These are phyloP conservation scores for Chionis minor DNA, from an alignment of 2,113 vertebrate genomes.

Conservation along the genomic window DNA sequence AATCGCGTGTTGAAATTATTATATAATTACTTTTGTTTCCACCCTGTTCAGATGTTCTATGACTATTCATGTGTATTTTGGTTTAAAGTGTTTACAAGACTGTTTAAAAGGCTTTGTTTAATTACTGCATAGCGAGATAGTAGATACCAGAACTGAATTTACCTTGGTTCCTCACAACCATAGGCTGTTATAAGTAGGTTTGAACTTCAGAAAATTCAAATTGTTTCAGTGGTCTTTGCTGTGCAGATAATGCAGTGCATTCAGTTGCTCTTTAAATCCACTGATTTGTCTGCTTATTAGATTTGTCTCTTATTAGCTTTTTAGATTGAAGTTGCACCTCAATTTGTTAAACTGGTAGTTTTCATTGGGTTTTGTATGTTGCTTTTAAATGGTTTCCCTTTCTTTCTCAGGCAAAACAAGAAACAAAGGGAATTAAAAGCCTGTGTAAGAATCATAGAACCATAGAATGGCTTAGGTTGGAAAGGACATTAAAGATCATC, in stretches of 20 bases:
- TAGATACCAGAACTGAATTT: neutral
- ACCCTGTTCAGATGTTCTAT: neutral
- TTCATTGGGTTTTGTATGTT: neutral
- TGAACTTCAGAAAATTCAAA: neutral
- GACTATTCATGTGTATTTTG: neutral
- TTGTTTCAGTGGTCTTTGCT: neutral
- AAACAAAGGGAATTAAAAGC: neutral
- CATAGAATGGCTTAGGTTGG: no score
- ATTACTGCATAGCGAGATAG: neutral
- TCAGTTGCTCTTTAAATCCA: neutral
- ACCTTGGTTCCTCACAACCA: neutral
- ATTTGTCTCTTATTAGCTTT: neutral
- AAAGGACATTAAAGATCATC: no score
- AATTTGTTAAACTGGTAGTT: neutral
- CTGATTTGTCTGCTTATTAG: neutral
- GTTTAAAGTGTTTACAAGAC: neutral
- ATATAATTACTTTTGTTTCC: constrained; percentile 6
- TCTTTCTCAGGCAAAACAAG: neutral
- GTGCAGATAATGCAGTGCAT: neutral
- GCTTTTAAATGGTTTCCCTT: neutral
- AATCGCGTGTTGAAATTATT: neutral
- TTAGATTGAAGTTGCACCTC: neutral
- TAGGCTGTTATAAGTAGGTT: neutral
- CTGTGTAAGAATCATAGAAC: neutral
- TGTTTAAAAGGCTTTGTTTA: neutral